These are phyloP conservation scores for Gari tellinella DNA, from an alignment of 2,888 invertebrate species.

Conservation along the genomic window DNA sequence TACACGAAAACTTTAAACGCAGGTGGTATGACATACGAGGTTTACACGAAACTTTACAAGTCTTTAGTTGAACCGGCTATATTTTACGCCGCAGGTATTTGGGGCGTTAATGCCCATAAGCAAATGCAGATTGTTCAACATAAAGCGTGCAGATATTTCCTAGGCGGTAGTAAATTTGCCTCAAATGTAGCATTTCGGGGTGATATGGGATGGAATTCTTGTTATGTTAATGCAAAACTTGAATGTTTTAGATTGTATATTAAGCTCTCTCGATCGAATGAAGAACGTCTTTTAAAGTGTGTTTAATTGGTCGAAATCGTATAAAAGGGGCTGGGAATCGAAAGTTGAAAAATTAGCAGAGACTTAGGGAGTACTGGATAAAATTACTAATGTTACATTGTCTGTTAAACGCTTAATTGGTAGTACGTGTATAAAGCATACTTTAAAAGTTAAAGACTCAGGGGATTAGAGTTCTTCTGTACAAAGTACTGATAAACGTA, in stretches of 20 bases:
- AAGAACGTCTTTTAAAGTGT: conserved; percentile 1
- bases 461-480: background rate
- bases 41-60: conserved; percentile 4
- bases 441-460: conserved; percentile 4
- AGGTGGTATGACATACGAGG: background rate
- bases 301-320: conserved; percentile 5
- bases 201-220: conserved; percentile 5
- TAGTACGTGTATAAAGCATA: background rate
- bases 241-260: conserved; percentile 4
- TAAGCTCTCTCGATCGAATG: background rate
- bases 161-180: too few species aligned
- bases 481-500: background rate
- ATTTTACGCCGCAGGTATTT: conserved; percentile 6
- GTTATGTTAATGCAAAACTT: background rate
- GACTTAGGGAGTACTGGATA: background rate
- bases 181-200: background rate
- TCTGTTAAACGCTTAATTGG: background rate
- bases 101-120: background rate
- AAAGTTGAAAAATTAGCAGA: conserved; percentile 1
- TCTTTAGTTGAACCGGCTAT: background rate
- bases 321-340: conserved; percentile 1
- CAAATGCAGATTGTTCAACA: conserved; percentile 3
- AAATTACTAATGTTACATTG: background rate
- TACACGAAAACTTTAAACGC: background rate
- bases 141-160: background rate